These are phyloP conservation scores for Florisuga fusca DNA, from an alignment of 2,797 vertebrate species.

Conservation along the genomic window DNA sequence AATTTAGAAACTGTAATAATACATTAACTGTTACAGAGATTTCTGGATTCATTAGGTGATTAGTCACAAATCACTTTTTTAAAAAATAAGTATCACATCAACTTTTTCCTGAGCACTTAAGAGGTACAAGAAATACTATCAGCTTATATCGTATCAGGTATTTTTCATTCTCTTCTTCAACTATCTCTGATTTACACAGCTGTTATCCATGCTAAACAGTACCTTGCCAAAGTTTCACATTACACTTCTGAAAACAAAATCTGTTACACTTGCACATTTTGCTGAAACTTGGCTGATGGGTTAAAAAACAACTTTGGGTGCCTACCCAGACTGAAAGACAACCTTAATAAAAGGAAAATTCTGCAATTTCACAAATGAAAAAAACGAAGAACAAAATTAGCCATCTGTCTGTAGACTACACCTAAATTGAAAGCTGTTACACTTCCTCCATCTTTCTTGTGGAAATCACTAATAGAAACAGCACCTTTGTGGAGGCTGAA, in stretches of 20 bases:
- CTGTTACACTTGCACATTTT: neutral
- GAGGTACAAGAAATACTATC: neutral
- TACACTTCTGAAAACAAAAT: neutral
- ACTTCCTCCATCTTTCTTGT: neutral
- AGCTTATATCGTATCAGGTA: neutral
- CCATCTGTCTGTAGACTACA: rapidly evolving
- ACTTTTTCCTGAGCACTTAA: neutral
- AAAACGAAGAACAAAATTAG: too few species aligned
- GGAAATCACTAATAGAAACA: neutral
- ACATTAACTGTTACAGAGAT: neutral
- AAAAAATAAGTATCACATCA: neutral
- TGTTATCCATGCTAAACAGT: neutral
- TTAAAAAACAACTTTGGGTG: neutral
- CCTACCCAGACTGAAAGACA: neutral
- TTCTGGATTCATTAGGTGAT: neutral
- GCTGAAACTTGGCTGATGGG: neutral
- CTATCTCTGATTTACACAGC: neutral
- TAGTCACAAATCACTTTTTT: neutral
- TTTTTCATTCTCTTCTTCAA: neutral
- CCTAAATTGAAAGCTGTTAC: neutral
- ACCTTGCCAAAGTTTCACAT: neutral
- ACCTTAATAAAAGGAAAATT: neutral
- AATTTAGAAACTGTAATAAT: neutral
- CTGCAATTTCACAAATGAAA: neutral
- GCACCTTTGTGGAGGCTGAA: neutral